Evolutionary conservation across 30 jellyfish, hydroid and myxozoan species (phyloP), one percentile per base, ranked within the genome.

Genomic region (Cassiopea andromeda): DNA sequence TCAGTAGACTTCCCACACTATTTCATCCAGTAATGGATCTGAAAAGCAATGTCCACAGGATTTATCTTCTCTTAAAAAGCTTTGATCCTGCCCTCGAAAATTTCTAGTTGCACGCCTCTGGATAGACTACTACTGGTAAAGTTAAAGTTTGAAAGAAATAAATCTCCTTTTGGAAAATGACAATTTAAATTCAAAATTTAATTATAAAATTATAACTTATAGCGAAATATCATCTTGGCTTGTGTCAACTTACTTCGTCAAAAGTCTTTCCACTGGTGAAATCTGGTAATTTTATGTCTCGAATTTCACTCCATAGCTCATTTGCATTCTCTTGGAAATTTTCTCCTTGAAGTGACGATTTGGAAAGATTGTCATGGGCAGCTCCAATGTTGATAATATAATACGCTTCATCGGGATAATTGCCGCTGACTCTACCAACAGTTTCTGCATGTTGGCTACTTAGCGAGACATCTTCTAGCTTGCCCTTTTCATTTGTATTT

Each of bases 391-490:
- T 81, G 58, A 81, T 48, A 4, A 81, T 19, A 57, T 27, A 60
- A 67, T 5, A 81, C 1, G 90, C 90, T 48, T 47, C 82, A 57
- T 82, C 46, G 48, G 82, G 73, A 68, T 66, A 27, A 1, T 79
- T 79, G 46, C 49, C 47, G 70, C 46, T 81, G 64, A 81, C 82
- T 44, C 90, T 60, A 57, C 90, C 81, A 81, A 38, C 27, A 69
- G 67, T 57, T 2, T 2, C 46, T 12, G 81, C 90, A 15, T 66
- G 19, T 19, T 45, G 66, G 69, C 71, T 81, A 14, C 81, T 64
- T n/a, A 50, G 66, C n/a, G 90, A 81, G 0, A 82, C 5, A 9
- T 81, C 82, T 66, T 81, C 90, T 46, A 38, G 90, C 61, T 81
- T 44, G 48, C 69, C 90, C 14, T 81, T 54, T 1, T 81, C 81